Evolutionary conservation across 2,797 vertebrate genomes (phyloP), one percentile per base, ranked within the genome.

Genomic region (Labeo calbasu): DNA sequence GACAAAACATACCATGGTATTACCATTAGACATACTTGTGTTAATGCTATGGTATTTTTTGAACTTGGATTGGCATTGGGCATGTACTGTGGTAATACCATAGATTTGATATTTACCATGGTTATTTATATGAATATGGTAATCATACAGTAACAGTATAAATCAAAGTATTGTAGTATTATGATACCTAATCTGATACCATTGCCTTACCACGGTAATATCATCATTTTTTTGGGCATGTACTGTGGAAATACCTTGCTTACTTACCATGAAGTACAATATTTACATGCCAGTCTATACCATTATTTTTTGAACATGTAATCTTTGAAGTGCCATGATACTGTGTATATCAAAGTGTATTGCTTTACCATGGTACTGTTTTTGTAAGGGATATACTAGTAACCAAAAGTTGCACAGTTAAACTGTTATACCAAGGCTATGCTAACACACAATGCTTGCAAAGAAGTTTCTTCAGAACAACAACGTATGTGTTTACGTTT

Each of bases 351-450:
- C 32, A 43, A 43, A 59, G 51, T 55, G 51, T 55, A 21, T 75
- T 75, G 50, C 73, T 28, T 63, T 77, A 28, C 76, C 76, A 63
- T 75, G 51, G 51, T 36, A 75, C 25, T 6, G 9, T 51, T 51
- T 70, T 51, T 73, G 8, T 25, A 28, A 73, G 48, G 50, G 15
- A 73, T 73, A 21, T 71, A 32, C 23, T 28, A 28, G 48, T 51
- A 51, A 51, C 71, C 71, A 73, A 71, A 76, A 23, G 21, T 55
- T n/a, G 46, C 40, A 48, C 4, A 15, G 12, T 23, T 25, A 48
- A 65, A 40, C 11, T 46, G 17, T 36, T 19, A 19, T 72, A 51
- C 8, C 14, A 15, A 79, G 43, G 43, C 61, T 68, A 68, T 51
- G 61, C 43, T 79, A 66, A 68, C 17, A 21, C 61, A 50, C 57